Base-by-base conservation (phyloP, 1,140 invertebrate genomes). In the Drosophila tsacasi region DNA sequence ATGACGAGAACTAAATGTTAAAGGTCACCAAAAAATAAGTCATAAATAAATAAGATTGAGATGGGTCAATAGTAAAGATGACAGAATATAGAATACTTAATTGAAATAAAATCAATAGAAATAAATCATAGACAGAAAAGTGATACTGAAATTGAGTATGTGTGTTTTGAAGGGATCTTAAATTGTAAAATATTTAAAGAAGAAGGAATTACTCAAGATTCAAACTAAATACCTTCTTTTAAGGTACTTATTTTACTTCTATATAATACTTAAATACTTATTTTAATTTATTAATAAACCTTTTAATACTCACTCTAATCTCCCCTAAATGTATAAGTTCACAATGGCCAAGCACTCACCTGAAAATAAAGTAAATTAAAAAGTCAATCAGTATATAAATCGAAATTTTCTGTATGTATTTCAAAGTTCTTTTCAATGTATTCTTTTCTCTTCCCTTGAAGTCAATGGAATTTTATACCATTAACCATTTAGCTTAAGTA, bases 41-140 rank as follows among this genome's bases (percentile, higher is more conserved):
- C 27, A 50, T n/a, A 55, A 37, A 55, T 15, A 55, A 37, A 37
- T 17, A 37, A 17, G 10, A 32, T 46, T 54, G 61, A 76, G 15
- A 30, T 50, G 49, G 67, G 57, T 75, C 49, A 73, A 37, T 44
- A 30, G 23, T 37, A 55, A 65, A 30, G 30, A 55, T 55, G 49
- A 67, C 32, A 67, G 30, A 13, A 37, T 13, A 23, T 27, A 35
- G 21, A 5, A 65, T 46, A 30, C 21, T 30, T 19, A 44, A 67
- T 55, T 55, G 17, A 46, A 30, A 71, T 52, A n/a, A 69, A 72
- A 71, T 59, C 44, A 35, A 59, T 50, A 42, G 0, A 40, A 72
- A 40, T 47, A 40, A 47, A 40, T 49, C 39, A 2, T 13, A 12
- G 13, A 6, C 1, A 12, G 17, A 12, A 10, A 57, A 8, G 15